A percentile compares a stretch with the other conserved stretches of the same genome.
Conservation (phyloP, 2,888 invertebrate genomes). For the Eupithecia inturbata region DNA sequence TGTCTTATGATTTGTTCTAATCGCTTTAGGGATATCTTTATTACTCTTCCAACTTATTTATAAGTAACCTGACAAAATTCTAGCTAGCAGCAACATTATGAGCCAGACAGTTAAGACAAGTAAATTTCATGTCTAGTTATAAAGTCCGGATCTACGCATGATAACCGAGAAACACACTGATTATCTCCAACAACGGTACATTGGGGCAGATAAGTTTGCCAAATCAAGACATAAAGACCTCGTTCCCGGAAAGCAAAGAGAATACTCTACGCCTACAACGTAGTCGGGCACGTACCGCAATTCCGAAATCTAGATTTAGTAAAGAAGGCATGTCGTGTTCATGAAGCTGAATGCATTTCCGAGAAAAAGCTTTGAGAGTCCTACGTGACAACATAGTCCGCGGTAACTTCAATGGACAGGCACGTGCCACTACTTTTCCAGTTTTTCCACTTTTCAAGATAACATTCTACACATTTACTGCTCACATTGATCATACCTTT, state of each 20-base stretch:
- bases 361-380: conserved; percentile 62
- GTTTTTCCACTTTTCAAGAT: conserved; percentile 56
- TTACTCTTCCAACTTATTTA: neutral
- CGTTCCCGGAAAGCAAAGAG: conserved; percentile 53
- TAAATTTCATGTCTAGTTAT: conserved; percentile 19
- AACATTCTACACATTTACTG: conserved; percentile 46
- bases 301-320: conserved; percentile 74
- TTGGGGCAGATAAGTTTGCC: conserved; percentile 45
- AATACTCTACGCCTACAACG: conserved; percentile 57
- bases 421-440: conserved; percentile 61
- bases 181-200: conserved; percentile 43
- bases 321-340: conserved; percentile 62
- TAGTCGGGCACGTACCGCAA: conserved; percentile 70
- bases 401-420: conserved; percentile 67
- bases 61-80: conserved; percentile 21
- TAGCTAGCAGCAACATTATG: conserved; percentile 17
- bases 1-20: conserved; percentile 53
- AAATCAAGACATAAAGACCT: conserved; percentile 52
- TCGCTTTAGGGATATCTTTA: conserved; percentile 37
- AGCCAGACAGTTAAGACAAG: neutral
- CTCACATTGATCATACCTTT: conserved; percentile 47
- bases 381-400: conserved; percentile 64
- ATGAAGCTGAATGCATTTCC: conserved; percentile 70
- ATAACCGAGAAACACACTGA: conserved; percentile 42
- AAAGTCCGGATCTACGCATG: conserved; percentile 41